Percentiles rank a stretch among this genome's conserved stretches.
phyloP scores from a whole-genome alignment of 2,888 invertebrate species.

The Cerastis rubricosa region DNA sequence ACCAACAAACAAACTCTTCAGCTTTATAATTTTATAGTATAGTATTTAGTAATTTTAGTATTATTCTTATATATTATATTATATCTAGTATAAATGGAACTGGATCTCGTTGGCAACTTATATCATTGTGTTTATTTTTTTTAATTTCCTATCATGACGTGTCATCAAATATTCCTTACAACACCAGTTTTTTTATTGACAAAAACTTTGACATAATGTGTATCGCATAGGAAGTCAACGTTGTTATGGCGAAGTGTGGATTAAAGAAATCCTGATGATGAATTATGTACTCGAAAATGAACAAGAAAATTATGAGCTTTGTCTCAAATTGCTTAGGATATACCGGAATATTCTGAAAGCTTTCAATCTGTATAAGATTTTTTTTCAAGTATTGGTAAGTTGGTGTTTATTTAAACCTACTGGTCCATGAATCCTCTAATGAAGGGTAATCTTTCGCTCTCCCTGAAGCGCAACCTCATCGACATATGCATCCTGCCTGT shows the following conservation, averaged over 20 bases:
- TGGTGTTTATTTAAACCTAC: no score
- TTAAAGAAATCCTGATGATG: background rate
- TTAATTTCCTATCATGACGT: background rate
- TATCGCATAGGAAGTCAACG: no score
- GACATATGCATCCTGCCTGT: no score
- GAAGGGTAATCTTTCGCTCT: no score
- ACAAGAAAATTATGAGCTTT: no score
- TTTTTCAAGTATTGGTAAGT: slow-evolving; percentile 35
- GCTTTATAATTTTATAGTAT: no score
- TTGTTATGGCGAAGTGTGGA: slow-evolving; percentile 25
- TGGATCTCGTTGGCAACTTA: background rate
- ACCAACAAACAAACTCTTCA: no score
- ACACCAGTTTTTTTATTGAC: slow-evolving; percentile 3
- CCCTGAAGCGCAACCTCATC: no score
- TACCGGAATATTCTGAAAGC: slow-evolving; percentile 30
- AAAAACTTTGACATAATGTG: slow-evolving; percentile 15
- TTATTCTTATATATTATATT: no score
- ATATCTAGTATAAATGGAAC: slow-evolving; percentile 16
- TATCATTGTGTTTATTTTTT: slow-evolving; percentile 7
- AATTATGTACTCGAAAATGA: background rate
- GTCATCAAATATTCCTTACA: background rate
- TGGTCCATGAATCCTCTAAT: no score
- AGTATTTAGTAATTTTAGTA: no score
- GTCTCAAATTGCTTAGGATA: no score
- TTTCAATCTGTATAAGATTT: slow-evolving; percentile 18